These are phyloP conservation scores for Progne subis DNA, from an alignment of 2,113 vertebrate species.

Conservation along the genomic window DNA sequence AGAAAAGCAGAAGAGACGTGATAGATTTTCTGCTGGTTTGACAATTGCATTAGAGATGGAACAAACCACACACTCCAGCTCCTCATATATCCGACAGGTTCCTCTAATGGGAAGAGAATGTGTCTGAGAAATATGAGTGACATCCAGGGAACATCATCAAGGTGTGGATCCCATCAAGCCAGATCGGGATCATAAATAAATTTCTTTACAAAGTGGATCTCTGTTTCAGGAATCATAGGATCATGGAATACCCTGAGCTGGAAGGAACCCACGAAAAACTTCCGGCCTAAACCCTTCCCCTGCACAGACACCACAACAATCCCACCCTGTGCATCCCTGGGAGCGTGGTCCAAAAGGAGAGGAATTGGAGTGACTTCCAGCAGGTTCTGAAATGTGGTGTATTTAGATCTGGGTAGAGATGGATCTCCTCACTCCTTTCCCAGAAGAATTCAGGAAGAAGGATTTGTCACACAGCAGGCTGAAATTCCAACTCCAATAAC, in stretches of 20 bases:
- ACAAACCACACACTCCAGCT: background rate
- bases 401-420: background rate
- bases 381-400: accelerated
- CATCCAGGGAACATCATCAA: background rate
- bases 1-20: background rate
- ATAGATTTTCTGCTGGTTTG: background rate
- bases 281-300: background rate
- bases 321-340: background rate
- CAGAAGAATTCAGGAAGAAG: background rate
- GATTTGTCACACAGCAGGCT: background rate
- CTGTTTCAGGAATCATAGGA: background rate
- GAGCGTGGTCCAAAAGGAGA: background rate
- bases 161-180: background rate
- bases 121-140: background rate
- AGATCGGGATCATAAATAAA: background rate
- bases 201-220: background rate
- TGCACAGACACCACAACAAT: background rate
- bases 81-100: background rate
- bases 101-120: background rate
- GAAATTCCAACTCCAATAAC: background rate
- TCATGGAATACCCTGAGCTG: background rate
- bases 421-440: background rate
- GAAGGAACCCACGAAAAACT: background rate
- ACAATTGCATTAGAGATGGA: background rate
- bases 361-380: accelerated